Conservation (phyloP, 2,888 invertebrate species). For the Steinernema scapterisci region DNA sequence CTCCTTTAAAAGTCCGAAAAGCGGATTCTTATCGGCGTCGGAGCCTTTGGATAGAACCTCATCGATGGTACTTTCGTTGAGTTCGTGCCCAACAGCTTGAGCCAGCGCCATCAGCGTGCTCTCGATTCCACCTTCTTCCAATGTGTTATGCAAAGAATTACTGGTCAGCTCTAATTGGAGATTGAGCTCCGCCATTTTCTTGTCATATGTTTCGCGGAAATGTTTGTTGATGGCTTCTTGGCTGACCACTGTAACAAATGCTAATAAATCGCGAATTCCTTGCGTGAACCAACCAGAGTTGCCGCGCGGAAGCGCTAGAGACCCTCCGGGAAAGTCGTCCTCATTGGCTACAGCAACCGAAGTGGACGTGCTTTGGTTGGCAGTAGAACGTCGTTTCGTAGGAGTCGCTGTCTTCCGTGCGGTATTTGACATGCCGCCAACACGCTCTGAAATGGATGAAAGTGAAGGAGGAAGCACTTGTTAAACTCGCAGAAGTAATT, state of each 20-base stretch:
- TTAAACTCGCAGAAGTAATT: no score
- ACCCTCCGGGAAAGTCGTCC: not conserved
- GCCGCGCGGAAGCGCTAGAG: not conserved
- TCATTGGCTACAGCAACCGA: not conserved
- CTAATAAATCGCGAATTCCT: no score
- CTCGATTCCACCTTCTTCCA: constrained; percentile 18
- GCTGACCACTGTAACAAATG: not conserved
- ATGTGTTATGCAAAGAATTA: constrained; percentile 2
- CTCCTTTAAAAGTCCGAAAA: not conserved
- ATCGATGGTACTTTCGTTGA: constrained; percentile 23
- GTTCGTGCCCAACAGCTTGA: constrained; percentile 16
- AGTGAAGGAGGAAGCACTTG: no score
- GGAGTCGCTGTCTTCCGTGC: constrained; percentile 13
- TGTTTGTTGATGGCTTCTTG: not conserved
- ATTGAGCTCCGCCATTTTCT: constrained; percentile 10
- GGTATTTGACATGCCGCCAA: not conserved
- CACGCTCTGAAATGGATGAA: no score
- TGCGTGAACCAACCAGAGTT: not conserved
- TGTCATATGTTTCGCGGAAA: constrained; percentile 18
- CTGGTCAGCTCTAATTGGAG: constrained; percentile 4
- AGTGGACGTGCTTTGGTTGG: constrained; percentile 8
- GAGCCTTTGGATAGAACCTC: not conserved
- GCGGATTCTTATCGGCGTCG: constrained; percentile 20
- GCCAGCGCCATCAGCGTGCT: constrained; percentile 22
- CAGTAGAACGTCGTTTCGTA: not conserved